Conservation (phyloP, 2,888 invertebrate genomes). For the Rotaria magnacalcarata region DNA sequence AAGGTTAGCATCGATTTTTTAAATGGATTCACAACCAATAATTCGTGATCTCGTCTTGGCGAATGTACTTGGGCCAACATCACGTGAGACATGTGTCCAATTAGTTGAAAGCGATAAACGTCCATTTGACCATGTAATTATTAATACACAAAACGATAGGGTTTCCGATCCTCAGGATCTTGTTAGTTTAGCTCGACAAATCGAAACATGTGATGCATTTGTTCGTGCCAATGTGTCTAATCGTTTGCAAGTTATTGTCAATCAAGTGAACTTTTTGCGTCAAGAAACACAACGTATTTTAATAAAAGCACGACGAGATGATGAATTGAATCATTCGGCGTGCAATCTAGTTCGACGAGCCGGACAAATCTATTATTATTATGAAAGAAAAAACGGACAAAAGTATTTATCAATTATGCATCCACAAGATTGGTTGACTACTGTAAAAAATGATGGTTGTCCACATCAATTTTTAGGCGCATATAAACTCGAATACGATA, state of each 20-base stretch:
- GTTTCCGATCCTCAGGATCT: slow-evolving; percentile 15
- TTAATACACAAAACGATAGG: not conserved
- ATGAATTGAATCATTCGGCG: slow-evolving; percentile 67
- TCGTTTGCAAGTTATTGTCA: slow-evolving; percentile 34
- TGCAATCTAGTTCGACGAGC: slow-evolving; percentile 73
- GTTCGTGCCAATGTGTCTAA: slow-evolving; percentile 12
- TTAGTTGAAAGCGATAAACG: slow-evolving; percentile 14
- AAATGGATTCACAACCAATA: not conserved
- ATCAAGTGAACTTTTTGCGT: slow-evolving; percentile 12
- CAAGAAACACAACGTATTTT: slow-evolving; percentile 20
- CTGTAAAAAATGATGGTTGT: slow-evolving; percentile 59
- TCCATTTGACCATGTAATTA: slow-evolving; percentile 19
- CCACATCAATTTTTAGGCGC: slow-evolving; percentile 68
- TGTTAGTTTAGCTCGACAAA: slow-evolving; percentile 9
- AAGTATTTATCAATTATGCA: slow-evolving; percentile 72
- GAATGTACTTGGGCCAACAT: not conserved
- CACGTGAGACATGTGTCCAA: not conserved
- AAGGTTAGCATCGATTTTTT: too few species aligned
- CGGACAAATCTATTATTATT: slow-evolving; percentile 71
- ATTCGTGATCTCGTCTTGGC: slow-evolving; percentile 3
- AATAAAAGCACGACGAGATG: slow-evolving; percentile 55
- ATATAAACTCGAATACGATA: slow-evolving; percentile 68
- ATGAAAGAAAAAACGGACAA: slow-evolving; percentile 67
- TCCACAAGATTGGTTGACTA: slow-evolving; percentile 69
- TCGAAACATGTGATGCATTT: slow-evolving; percentile 34